Percentiles rank a stretch among this genome's conserved stretches.
phyloP scores from a whole-genome alignment of 2,113 vertebrate genomes.

The Sebastes fasciatus region DNA sequence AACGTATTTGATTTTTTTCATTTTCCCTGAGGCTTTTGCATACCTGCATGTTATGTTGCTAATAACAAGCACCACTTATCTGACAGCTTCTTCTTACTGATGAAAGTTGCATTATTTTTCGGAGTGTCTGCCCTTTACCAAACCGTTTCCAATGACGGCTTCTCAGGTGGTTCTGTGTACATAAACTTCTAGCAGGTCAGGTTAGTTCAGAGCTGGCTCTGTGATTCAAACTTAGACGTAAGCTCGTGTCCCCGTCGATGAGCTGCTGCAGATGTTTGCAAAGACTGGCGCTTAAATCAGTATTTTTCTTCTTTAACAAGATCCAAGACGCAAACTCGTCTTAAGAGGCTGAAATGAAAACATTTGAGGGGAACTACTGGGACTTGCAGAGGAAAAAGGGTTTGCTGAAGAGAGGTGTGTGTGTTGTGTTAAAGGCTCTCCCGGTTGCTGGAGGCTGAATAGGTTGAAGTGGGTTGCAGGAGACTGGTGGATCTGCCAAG shows the following conservation, averaged over 20 bases:
- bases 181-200: no score
- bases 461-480: slow-evolving; percentile 13
- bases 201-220: not conserved
- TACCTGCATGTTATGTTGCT: not conserved
- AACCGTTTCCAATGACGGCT: no score
- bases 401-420: not conserved
- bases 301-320: not conserved
- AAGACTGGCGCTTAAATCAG: not conserved
- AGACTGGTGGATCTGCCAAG: slow-evolving; percentile 24
- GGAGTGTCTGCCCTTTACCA: no score
- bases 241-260: not conserved
- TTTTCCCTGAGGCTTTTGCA: not conserved
- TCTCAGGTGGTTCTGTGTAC: no score
- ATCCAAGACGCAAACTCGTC: not conserved
- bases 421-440: not conserved
- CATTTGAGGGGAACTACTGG: not conserved
- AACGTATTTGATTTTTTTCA: not conserved
- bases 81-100: not conserved
- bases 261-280: not conserved
- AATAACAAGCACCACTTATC: not conserved
- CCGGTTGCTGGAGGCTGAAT: slow-evolving; percentile 27
- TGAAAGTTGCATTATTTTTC: no score
- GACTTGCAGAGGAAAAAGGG: not conserved
- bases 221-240: not conserved
- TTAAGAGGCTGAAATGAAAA: not conserved